Evolutionary conservation across 1,140 invertebrate genomes (phyloP), one percentile per base, ranked within the genome.

Genomic region (Heliconius congener): DNA sequence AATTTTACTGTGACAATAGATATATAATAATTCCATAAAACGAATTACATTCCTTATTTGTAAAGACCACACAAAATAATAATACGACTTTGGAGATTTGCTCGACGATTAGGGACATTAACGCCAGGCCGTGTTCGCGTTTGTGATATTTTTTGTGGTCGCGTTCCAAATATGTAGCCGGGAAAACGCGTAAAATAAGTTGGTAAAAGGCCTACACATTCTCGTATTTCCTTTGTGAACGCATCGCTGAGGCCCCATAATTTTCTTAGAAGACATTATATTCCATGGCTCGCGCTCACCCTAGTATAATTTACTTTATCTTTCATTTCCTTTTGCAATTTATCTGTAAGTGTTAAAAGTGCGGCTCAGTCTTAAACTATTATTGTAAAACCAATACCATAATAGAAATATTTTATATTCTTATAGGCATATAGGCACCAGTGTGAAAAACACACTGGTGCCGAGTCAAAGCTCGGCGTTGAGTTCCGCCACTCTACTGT

Each of bases 121-220:
- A 82, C 82, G 70, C 80, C 76, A 79, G 74, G 76, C 76, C 81
- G 78, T 72, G 76, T 85, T 78, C 78, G 57, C 82, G 76, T 80
- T 80, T 76, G 82, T 72, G 83, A 80, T 80, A 83, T 88, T 91
- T 88, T 88, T 91, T 90, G 84, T 71, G 78, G 73, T 77, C 55
- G 46, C 66, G 78, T 86, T 82, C 73, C 73, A 76, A 86, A 83
- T 80, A 85, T 85, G 84, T 77, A 81, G 74, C 78, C 66, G 73
- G 83, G 81, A 88, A 86, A 87, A 86, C 80, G 87, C 85, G 87
- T 87, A 86, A 90, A 93, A 91, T 91, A 93, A 90, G 84, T 89
- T 87, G 89, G 88, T 88, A 91, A 90, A 91, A 90, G 86, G 83
- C 87, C 87, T 78, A 82, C 85, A 88, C 85, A 84, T 84, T 87